These are phyloP conservation scores for Acanthornis magna DNA, from an alignment of 2,797 vertebrate species.

Conservation along the genomic window DNA sequence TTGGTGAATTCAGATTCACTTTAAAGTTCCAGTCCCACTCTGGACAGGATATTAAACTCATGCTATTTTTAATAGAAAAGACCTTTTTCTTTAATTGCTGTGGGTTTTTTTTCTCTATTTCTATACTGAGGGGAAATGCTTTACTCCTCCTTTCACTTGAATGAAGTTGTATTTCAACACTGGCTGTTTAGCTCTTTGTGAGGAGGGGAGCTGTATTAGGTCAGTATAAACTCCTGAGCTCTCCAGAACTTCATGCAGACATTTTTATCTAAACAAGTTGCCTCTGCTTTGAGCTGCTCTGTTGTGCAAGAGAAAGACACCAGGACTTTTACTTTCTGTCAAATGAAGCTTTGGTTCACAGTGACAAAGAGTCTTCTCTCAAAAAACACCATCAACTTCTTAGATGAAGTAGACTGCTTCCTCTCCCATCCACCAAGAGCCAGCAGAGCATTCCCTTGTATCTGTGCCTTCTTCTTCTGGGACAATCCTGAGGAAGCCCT, in stretches of 20 bases:
- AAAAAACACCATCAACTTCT: background rate
- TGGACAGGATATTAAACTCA: background rate
- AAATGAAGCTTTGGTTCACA: background rate
- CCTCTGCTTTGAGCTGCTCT: background rate
- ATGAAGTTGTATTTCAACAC: background rate
- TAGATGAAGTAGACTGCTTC: background rate
- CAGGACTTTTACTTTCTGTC: background rate
- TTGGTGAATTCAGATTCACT: background rate
- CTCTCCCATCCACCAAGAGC: background rate
- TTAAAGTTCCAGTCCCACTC: background rate
- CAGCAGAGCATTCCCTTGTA: background rate
- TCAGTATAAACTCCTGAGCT: background rate
- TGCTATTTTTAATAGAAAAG: background rate
- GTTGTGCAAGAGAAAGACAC: background rate
- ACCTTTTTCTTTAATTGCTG: background rate
- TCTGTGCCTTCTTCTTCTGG: background rate
- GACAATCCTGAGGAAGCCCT: background rate
- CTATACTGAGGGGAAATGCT: background rate
- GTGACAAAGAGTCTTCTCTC: background rate
- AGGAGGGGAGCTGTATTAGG: background rate
- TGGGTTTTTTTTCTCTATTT: background rate
- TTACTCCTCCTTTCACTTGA: background rate
- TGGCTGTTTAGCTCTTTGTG: background rate
- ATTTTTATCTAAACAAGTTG: background rate
- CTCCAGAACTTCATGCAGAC: background rate